These are phyloP conservation scores for Deilephila porcellus DNA, from an alignment of 2,888 invertebrate genomes.

Conservation along the genomic window DNA sequence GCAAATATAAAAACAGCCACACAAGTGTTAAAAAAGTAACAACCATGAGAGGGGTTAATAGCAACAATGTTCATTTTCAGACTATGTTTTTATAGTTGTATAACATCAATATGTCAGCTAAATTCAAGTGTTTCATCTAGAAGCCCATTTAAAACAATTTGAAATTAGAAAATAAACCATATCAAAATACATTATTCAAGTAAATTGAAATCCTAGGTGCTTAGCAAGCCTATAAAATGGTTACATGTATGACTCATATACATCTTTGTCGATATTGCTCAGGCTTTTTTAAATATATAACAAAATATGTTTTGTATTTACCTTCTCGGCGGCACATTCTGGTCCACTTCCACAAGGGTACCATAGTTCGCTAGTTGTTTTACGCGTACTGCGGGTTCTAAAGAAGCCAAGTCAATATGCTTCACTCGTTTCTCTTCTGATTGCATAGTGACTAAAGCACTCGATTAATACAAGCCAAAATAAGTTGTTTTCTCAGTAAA, in stretches of 20 bases:
- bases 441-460: conserved; percentile 55
- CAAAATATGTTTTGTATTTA: conserved; percentile 62
- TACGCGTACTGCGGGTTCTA: conserved; percentile 88
- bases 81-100: not conserved
- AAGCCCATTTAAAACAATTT: too few species aligned
- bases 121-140: too few species aligned
- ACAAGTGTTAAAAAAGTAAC: too few species aligned
- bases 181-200: not conserved
- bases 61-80: too few species aligned
- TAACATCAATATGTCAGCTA: not conserved
- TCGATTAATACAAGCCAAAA: not conserved
- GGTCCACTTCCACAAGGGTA: conserved; percentile 89
- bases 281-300: too few species aligned
- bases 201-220: not conserved
- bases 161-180: not conserved
- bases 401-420: conserved; percentile 66
- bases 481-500: not conserved
- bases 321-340: conserved; percentile 90
- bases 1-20: too few species aligned
- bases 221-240: not conserved
- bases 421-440: conserved; percentile 64
- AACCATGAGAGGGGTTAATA: too few species aligned
- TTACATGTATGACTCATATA: not conserved
- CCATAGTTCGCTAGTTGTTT: conserved; percentile 88
- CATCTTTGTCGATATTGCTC: not conserved